Conservation (phyloP, 2,797 vertebrate species). For the Tenualosa thibaudeaui region DNA sequence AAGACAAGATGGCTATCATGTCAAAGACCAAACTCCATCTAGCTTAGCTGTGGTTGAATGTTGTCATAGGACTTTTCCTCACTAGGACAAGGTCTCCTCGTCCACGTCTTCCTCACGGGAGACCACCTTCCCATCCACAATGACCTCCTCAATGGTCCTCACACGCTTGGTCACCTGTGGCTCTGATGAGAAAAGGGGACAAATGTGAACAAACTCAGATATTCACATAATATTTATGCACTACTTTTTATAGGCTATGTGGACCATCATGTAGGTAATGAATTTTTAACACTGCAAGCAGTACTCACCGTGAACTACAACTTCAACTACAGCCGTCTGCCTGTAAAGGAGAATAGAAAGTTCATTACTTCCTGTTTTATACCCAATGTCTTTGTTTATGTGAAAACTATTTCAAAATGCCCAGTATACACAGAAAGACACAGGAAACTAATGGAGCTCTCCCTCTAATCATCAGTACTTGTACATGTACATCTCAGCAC, state of each 20-base stretch:
- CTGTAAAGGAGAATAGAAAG: conserved; percentile 33
- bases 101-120: conserved; percentile 66
- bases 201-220: not conserved
- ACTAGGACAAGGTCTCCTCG: not conserved
- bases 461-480: not conserved
- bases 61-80: too few relatives aligned
- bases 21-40: not conserved
- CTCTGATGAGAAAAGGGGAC: conserved; percentile 44
- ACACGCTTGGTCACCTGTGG: conserved; percentile 72
- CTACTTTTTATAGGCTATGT: not conserved
- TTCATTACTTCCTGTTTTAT: too few relatives aligned
- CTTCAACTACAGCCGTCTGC: conserved; percentile 24
- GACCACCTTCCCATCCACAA: conserved; percentile 83
- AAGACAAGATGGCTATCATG: not conserved
- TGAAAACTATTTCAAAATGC: too few relatives aligned
- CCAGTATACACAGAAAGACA: too few relatives aligned
- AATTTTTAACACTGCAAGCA: not conserved
- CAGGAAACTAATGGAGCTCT: not conserved
- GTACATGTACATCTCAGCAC: too few relatives aligned
- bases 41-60: not conserved
- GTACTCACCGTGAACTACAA: not conserved
- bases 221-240: not conserved
- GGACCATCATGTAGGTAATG: not conserved
- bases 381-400: too few relatives aligned
- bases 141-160: conserved; percentile 82